Base-by-base conservation (phyloP, 2,888 invertebrate species). In the Aromia moschata region DNA sequence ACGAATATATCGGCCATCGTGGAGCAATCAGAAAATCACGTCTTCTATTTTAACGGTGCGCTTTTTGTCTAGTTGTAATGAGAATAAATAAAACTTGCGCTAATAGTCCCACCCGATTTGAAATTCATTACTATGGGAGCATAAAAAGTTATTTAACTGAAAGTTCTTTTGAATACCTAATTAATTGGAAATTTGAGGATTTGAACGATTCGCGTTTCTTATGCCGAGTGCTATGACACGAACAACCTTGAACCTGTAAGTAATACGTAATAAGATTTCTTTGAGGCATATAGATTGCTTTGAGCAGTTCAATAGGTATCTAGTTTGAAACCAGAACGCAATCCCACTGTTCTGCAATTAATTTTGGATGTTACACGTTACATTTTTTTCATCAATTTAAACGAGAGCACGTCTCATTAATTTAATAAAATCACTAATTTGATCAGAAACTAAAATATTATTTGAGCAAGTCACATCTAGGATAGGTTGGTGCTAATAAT, bases 61-160 rank as follows among this genome's bases (percentile, higher is more conserved):
- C 30, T 52, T 52, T 52, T 52, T 52, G 52, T 52, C 18, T 52
- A 52, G 40, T 17, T 31, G 40, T 52, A 52, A 41, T 52, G 40
- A 41, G 52, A 41, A 52, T 52, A 52, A 52, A 41, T 41, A 52
- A 52, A 37, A 41, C 38, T 40, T 16, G 52, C 41, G 52, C 41
- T 52, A 52, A 52, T 52, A 41, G 15, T 52, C 52, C 30, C 52
- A 52, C 41, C 38, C 18, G 52, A 52, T 31, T 52, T 40, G 49
- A 31, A 52, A 52, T 31, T 41, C 52, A 41, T 52, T 41, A 52
- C 41, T 40, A 41, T 17, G 15, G 16, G 30, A 31, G 30, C 41
- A 41, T 52, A 52, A 52, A 51, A 52, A 52, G 52, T 41, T 41
- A 40, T 41, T 52, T 52, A 52, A 52, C 52, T n/a, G 52, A 20